Base-by-base conservation (phyloP, 2,113 vertebrate genomes). In the Glareola pratincola region DNA sequence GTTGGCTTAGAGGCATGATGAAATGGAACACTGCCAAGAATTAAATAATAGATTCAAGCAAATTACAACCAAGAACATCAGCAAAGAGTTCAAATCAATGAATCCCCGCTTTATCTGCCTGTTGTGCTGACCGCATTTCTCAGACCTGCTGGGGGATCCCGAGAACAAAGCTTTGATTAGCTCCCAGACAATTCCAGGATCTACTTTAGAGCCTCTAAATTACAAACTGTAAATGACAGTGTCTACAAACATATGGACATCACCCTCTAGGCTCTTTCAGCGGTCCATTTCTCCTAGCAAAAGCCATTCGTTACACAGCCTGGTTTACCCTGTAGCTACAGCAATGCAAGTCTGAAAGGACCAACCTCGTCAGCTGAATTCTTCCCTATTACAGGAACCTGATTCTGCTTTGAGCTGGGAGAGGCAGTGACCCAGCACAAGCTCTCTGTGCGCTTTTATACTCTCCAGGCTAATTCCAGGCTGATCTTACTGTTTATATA, bases 401-500 rank as follows among this genome's bases (percentile, higher is more conserved):
- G 96, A 85, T 91, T 95, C 96, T 97, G 97, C 95, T 96, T 96
- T 75, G 82, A 96, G 80, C 96, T 84, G 90, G 89, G 74, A 83
- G 96, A 95, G 94, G 73, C 85, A 96, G 81, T 97, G 96, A 97
- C 71, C 92, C 89, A 96, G 94, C 91, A 78, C 85, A 84, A 95
- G 88, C 94, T 95, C 94, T 23, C 81, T 37, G 84, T 77, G 95
- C 60, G 91, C 96, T 98, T 98, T 98, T 98, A 98, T 98, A 98
- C 68, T 89, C 97, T 97, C 97, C 96, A 85, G 73, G 92, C 95
- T 98, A 98, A 98, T 97, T 97, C 96, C 97, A 91, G 84, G 94
- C 92, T 98, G 87, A 98, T 98, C 97, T 97, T 96, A 86, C 90
- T 97, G 98, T 98, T 98, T 98, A 98, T 98, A 97, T 98, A 98